These are phyloP conservation scores for Aelia acuminata DNA, from an alignment of 2,888 invertebrate species.

Conservation along the genomic window DNA sequence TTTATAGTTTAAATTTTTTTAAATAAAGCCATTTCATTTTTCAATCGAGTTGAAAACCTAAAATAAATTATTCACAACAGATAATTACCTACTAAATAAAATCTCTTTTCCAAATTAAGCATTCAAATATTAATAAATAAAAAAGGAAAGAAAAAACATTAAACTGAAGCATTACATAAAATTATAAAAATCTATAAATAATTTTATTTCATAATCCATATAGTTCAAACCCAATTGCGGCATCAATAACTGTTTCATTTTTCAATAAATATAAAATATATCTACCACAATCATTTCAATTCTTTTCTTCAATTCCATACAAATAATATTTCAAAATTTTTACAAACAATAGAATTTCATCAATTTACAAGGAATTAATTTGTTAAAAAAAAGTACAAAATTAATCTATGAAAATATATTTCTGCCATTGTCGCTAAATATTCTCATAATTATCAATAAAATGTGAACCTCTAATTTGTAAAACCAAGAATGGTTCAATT, in stretches of 20 bases:
- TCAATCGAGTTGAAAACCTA: not conserved
- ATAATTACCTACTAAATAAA: not conserved
- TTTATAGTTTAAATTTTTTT: too few species aligned
- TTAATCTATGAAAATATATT: constrained; percentile 45
- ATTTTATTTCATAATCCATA: constrained; percentile 27
- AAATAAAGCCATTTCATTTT: not conserved
- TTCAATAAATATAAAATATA: not conserved
- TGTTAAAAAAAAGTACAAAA: constrained; percentile 39
- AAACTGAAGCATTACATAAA: constrained; percentile 17
- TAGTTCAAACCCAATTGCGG: not conserved
- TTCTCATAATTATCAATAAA: not conserved
- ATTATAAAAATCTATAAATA: constrained; percentile 21
- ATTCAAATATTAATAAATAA: not conserved
- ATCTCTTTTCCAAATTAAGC: not conserved
- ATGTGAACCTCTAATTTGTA: not conserved
- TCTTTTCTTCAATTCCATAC: constrained; percentile 25
- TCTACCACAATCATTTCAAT: not conserved
- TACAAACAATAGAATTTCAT: constrained; percentile 30
- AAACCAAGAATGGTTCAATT: constrained; percentile 6
- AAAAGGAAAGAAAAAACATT: not conserved
- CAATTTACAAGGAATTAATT: not conserved
- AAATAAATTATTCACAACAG: not conserved
- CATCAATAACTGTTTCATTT: constrained; percentile 15
- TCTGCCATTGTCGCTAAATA: constrained; percentile 34
- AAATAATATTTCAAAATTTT: constrained; percentile 20